Percentiles rank a stretch among this genome's conserved stretches.
These are phyloP conservation scores for Malurus melanocephalus DNA, from an alignment of 2,113 vertebrate genomes.

Conservation along the genomic window DNA sequence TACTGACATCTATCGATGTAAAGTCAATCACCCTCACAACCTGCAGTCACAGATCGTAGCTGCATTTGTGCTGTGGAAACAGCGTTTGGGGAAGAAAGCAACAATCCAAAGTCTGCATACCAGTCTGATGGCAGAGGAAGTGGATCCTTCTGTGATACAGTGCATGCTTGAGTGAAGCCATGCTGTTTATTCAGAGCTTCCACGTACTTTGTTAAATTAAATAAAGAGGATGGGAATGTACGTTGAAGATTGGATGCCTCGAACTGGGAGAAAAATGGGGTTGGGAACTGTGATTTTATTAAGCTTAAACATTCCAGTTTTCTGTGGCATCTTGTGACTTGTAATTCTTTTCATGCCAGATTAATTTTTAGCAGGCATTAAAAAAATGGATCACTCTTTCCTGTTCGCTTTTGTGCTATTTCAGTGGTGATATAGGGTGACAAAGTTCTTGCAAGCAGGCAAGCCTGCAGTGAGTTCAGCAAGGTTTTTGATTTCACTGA, in stretches of 20 bases:
- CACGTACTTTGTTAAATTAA: neutral
- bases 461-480: neutral
- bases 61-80: constrained; percentile 86
- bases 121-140: constrained; percentile 71
- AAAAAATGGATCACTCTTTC: constrained; percentile 28
- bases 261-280: neutral
- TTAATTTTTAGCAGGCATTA: constrained; percentile 43
- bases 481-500: constrained; percentile 22
- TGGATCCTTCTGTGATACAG: constrained; percentile 78
- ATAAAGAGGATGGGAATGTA: neutral
- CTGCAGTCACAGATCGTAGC: constrained; percentile 81
- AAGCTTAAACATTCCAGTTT: neutral
- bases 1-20: constrained; percentile 83
- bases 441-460: neutral
- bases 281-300: neutral
- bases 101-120: constrained; percentile 74
- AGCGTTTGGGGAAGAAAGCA: constrained; percentile 76
- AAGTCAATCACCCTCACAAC: constrained; percentile 79
- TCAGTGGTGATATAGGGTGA: constrained; percentile 15
- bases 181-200: neutral
- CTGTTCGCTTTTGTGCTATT: constrained; percentile 12
- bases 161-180: constrained; percentile 69
- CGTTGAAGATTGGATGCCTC: neutral
- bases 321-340: constrained; percentile 16
- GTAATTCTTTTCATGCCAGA: neutral